Evolutionary conservation across 2,888 invertebrate genomes (phyloP).

Genomic region (Sesia apiformis): DNA sequence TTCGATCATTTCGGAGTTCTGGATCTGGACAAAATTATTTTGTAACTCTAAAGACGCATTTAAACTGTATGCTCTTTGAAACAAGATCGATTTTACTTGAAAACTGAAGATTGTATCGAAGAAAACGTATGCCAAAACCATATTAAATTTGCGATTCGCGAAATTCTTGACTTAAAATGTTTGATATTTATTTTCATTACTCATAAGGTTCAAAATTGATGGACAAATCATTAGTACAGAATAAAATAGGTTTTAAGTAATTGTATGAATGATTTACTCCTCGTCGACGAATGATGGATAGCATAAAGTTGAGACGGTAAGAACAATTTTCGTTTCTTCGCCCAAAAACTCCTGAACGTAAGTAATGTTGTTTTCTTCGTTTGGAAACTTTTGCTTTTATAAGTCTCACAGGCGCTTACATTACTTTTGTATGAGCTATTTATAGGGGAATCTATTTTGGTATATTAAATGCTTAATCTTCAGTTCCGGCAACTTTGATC

Average conservation of each 20-base stretch:
- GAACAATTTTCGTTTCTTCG: background rate
- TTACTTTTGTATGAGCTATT: no score
- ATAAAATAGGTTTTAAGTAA: background rate
- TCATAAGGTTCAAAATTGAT: background rate
- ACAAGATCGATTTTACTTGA: background rate
- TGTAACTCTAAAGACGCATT: background rate
- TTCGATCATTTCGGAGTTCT: conserved; percentile 10
- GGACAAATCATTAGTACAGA: background rate
- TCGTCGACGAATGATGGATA: conserved; percentile 2
- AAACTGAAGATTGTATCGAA: background rate
- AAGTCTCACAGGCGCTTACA: no score
- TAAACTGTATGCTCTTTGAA: background rate
- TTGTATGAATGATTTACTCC: conserved; percentile 4
- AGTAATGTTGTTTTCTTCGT: background rate
- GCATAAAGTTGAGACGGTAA: background rate
- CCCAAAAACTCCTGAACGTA: background rate
- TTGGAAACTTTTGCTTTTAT: background rate
- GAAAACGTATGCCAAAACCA: background rate
- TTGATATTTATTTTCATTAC: background rate
- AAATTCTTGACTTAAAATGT: background rate
- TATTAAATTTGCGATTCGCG: background rate
- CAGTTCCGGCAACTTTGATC: no score
- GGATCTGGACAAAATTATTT: background rate
- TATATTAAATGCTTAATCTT: no score
- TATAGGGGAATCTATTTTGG: no score